Percentiles rank a stretch among this genome's conserved stretches.
These are phyloP conservation scores for Dreissena polymorpha DNA, from an alignment of 1,140 invertebrate species.

Conservation along the genomic window DNA sequence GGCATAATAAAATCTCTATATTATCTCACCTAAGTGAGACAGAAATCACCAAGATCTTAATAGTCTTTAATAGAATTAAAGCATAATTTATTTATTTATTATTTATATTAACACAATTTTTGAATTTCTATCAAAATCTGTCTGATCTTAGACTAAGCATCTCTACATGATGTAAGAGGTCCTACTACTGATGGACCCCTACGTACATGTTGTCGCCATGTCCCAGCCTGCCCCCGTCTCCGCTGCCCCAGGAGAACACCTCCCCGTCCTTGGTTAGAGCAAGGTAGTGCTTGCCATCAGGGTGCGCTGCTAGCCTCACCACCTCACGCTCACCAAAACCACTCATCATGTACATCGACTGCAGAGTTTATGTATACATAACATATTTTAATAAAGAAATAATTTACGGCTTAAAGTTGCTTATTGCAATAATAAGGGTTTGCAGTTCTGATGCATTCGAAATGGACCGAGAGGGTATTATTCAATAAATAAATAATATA, in stretches of 20 bases:
- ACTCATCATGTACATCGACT: slow-evolving; percentile 81
- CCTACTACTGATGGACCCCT: neutral
- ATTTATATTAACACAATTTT: no score
- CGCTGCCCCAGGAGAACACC: slow-evolving; percentile 96
- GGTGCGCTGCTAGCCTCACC: slow-evolving; percentile 94
- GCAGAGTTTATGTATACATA: neutral
- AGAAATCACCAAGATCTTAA: no score
- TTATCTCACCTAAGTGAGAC: no score
- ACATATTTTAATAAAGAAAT: no score
- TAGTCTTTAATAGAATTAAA: no score
- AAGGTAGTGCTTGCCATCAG: slow-evolving; percentile 92
- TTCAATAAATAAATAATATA: no score
- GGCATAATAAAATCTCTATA: no score
- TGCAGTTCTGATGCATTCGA: no score
- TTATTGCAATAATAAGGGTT: no score
- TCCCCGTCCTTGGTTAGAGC: slow-evolving; percentile 91
- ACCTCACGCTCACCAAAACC: slow-evolving; percentile 84
- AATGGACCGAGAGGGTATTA: no score
- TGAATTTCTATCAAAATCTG: neutral
- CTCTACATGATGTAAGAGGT: neutral
- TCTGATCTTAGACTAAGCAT: neutral
- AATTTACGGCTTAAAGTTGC: no score
- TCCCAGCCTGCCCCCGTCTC: slow-evolving; percentile 94
- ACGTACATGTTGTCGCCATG: slow-evolving; percentile 91
- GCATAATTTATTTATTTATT: no score